Conservation (phyloP, 2,888 invertebrate species). For the Amphimallon solstitiale region DNA sequence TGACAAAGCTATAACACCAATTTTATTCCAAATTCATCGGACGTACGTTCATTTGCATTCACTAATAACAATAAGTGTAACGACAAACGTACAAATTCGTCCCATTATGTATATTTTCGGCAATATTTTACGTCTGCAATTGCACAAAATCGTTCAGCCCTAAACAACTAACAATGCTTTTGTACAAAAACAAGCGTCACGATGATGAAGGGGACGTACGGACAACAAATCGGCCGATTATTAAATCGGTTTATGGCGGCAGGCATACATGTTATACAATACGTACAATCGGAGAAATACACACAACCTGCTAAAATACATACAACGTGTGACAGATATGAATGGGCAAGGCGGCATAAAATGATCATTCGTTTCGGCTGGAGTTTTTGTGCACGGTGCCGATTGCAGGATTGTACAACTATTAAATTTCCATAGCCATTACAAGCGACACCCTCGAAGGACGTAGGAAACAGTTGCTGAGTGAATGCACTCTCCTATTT, state of each 20-base stretch:
- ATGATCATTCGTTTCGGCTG: conserved; percentile 57
- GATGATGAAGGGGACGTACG: conserved; percentile 56
- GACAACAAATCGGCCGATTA: conserved; percentile 58
- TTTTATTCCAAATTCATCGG: not conserved
- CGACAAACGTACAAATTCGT: conserved; percentile 25
- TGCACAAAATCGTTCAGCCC: conserved; percentile 51
- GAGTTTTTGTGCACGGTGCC: conserved; percentile 53
- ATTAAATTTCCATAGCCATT: conserved; percentile 60
- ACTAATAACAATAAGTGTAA: conserved; percentile 8
- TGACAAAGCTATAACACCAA: too few relatives aligned
- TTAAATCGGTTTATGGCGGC: conserved; percentile 57
- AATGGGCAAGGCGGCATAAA: conserved; percentile 54
- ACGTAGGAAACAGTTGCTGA: conserved; percentile 41
- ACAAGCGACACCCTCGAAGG: conserved; percentile 50
- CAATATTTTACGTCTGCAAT: conserved; percentile 38
- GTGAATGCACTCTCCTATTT: conserved; percentile 12
- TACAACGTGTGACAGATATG: conserved; percentile 54
- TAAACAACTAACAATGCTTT: conserved; percentile 56
- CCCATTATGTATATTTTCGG: conserved; percentile 26
- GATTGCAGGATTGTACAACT: conserved; percentile 57
- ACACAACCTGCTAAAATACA: conserved; percentile 55
- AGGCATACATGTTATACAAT: conserved; percentile 46
- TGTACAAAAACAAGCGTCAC: conserved; percentile 57
- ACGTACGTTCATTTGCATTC: not conserved
- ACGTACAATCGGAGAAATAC: conserved; percentile 53